Percentiles rank a stretch among this genome's conserved stretches.
Conservation (phyloP, 2,797 vertebrate genomes). For the Podargus strigoides region DNA sequence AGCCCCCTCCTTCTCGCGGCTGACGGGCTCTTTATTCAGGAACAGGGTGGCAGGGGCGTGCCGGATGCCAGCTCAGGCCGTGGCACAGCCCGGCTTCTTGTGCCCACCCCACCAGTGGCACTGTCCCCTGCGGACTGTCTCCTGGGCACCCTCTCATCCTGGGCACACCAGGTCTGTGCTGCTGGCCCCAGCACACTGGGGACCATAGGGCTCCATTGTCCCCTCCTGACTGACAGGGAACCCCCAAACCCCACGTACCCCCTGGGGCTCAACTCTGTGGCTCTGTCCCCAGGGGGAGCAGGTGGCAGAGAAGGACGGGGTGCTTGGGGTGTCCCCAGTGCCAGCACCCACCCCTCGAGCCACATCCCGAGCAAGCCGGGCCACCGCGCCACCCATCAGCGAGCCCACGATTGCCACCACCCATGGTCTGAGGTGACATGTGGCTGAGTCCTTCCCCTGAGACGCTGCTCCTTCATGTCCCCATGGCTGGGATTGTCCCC, state of each 20-base stretch:
- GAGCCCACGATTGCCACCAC: neutral
- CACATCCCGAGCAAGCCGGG: rapidly evolving
- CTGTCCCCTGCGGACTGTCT: neutral
- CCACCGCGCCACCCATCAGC: rapidly evolving
- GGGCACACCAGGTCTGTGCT: rapidly evolving
- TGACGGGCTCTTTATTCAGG: slow-evolving; percentile 18
- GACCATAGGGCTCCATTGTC: neutral
- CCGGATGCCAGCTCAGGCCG: neutral
- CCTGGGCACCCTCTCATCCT: neutral
- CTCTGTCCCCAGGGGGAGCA: rapidly evolving
- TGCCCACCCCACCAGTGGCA: rapidly evolving
- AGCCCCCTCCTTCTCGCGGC: no score
- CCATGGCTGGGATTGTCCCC: neutral
- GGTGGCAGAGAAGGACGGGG: neutral
- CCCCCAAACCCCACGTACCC: rapidly evolving
- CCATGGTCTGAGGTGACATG: rapidly evolving
- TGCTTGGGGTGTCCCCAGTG: neutral
- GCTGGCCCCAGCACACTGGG: rapidly evolving
- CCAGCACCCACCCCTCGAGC: neutral
- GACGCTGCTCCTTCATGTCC: neutral
- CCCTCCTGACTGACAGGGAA: neutral
- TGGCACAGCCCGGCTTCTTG: neutral
- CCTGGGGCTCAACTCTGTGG: neutral
- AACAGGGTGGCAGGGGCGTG: rapidly evolving
- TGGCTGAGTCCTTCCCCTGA: neutral